Evolutionary conservation across 2,113 vertebrate genomes (phyloP).

Genomic region (Malurus melanocephalus): DNA sequence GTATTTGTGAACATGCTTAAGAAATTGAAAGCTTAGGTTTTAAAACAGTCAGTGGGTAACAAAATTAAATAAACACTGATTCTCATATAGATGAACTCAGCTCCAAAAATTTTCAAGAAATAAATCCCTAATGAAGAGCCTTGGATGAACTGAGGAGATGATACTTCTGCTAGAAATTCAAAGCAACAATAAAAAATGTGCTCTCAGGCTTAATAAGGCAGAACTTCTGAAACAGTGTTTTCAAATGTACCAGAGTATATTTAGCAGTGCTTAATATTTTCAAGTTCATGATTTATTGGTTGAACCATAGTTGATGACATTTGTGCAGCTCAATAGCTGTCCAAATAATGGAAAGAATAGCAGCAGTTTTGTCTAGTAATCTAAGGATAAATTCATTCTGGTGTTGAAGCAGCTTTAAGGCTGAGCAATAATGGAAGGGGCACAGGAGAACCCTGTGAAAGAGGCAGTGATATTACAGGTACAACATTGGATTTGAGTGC

Average conservation of each 20-base stretch:
- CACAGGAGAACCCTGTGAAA: background rate
- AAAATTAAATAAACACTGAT: background rate
- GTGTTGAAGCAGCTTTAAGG: background rate
- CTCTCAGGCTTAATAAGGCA: background rate
- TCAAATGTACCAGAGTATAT: background rate
- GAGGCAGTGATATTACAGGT: slow-evolving; percentile 13
- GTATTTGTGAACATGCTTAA: background rate
- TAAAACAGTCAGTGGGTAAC: background rate
- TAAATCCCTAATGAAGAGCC: background rate
- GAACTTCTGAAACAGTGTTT: background rate
- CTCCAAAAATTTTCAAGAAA: background rate
- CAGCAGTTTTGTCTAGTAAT: background rate
- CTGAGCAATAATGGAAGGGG: background rate
- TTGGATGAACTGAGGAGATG: background rate
- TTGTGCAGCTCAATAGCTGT: slow-evolving; percentile 1
- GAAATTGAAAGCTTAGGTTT: background rate
- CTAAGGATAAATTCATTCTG: background rate
- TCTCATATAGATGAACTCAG: background rate
- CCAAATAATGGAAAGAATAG: slow-evolving; percentile 19
- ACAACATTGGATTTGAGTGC: slow-evolving; percentile 9
- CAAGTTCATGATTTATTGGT: background rate
- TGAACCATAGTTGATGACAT: background rate
- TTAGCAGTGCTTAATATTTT: slow-evolving; percentile 26
- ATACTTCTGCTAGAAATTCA: background rate
- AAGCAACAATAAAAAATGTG: background rate